Conservation (phyloP, 2,797 vertebrate species). For the Sylvilagus floridanus region DNA sequence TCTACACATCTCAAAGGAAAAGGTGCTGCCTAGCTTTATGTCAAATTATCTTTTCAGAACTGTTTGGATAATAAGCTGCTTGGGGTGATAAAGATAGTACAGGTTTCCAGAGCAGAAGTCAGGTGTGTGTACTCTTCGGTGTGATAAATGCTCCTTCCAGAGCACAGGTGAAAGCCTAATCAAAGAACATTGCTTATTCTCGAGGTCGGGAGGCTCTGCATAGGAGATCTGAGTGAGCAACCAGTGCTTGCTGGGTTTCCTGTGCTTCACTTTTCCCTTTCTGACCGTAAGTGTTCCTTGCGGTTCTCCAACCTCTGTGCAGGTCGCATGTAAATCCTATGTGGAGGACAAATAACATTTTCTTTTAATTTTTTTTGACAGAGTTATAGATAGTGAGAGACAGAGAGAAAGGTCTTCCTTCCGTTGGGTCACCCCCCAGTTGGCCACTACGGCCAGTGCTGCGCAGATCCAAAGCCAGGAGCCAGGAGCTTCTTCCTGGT, state of each 20-base stretch:
- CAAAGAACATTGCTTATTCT: not conserved
- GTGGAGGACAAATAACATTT: not conserved
- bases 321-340: not conserved
- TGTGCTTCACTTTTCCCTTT: not conserved
- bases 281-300: too few species aligned
- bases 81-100: not conserved
- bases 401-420: too few species aligned
- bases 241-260: not conserved
- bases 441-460: too few species aligned
- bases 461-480: too few species aligned
- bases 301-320: not conserved
- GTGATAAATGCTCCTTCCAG: not conserved
- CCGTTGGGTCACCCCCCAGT: too few species aligned
- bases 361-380: not conserved
- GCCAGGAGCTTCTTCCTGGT: too few species aligned
- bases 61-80: not conserved
- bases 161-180: not conserved
- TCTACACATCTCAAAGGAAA: not conserved
- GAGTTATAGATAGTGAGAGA: too few species aligned
- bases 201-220: not conserved
- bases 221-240: not conserved
- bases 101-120: not conserved
- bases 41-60: not conserved
- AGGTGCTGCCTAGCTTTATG: not conserved
- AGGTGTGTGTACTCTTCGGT: not conserved